phyloP scores from a whole-genome alignment of 1,140 invertebrate species.

The Philaenus spumarius region DNA sequence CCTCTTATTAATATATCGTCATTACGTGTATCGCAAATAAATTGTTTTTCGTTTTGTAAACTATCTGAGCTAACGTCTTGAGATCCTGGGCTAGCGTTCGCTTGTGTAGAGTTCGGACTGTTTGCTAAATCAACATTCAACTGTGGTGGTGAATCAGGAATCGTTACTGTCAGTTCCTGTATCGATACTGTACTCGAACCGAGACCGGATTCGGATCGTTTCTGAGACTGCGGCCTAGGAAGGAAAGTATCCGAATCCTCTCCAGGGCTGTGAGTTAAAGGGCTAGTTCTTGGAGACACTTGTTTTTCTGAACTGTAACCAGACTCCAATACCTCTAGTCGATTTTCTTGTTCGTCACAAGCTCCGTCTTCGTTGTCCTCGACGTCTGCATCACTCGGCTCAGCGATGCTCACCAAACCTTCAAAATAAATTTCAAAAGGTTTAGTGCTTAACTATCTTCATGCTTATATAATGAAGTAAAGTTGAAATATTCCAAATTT shows the following conservation, averaged over 20 bases:
- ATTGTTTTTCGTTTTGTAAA: constrained; percentile 6
- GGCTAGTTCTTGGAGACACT: constrained; percentile 28
- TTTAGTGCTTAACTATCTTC: too few relatives aligned
- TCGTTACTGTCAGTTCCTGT: constrained; percentile 6
- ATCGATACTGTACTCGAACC: background rate
- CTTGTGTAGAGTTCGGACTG: constrained; percentile 24
- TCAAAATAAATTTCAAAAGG: too few relatives aligned
- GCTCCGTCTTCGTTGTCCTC: constrained; percentile 68
- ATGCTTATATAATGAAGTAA: too few relatives aligned
- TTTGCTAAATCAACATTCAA: constrained; percentile 23
- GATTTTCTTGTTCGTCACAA: constrained; percentile 30
- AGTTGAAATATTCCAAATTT: too few relatives aligned
- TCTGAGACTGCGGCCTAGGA: constrained; percentile 1
- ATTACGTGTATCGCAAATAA: too few relatives aligned
- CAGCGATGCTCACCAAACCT: background rate
- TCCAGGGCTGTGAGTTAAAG: constrained; percentile 17
- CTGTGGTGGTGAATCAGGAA: constrained; percentile 23
- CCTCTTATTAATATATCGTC: too few relatives aligned
- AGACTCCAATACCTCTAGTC: constrained; percentile 50
- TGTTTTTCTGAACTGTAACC: constrained; percentile 63
- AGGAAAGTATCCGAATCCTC: constrained; percentile 10
- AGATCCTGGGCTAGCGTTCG: constrained; percentile 19
- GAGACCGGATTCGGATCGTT: background rate
- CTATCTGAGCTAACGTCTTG: constrained; percentile 22
- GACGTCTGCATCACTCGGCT: constrained; percentile 62